Conservation (phyloP, 1,140 invertebrate species). For the Whitmania pigra region DNA sequence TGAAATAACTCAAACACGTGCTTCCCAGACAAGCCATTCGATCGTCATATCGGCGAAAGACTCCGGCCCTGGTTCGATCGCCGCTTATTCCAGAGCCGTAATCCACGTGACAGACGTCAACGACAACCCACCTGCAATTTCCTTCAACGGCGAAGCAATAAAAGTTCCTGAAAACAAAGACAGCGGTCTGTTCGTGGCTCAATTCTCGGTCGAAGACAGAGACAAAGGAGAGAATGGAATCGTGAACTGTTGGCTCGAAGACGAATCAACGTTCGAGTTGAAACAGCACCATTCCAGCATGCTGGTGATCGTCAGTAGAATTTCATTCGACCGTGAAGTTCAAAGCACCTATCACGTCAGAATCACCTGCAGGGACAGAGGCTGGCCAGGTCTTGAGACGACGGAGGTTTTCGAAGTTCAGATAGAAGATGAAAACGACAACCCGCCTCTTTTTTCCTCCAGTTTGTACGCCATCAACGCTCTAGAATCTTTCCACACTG, state of each 20-base stretch:
- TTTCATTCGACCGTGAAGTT: slow-evolving; percentile 25
- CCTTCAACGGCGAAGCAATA: neutral
- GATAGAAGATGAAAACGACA: slow-evolving; percentile 76
- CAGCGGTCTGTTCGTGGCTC: slow-evolving; percentile 64
- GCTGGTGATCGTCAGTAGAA: slow-evolving; percentile 18
- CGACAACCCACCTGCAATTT: slow-evolving; percentile 12
- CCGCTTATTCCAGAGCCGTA: slow-evolving; percentile 2
- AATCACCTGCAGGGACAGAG: slow-evolving; percentile 23
- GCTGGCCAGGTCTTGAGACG: slow-evolving; percentile 43
- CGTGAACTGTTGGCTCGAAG: slow-evolving; percentile 46
- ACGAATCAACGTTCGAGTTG: slow-evolving; percentile 16
- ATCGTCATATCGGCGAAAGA: slow-evolving; percentile 18
- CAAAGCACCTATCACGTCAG: slow-evolving; percentile 5
- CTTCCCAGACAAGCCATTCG: slow-evolving; percentile 7
- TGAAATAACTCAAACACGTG: too few species aligned
- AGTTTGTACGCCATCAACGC: slow-evolving; percentile 61
- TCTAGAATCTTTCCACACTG: slow-evolving; percentile 22
- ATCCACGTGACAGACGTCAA: slow-evolving; percentile 16
- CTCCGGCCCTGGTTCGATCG: slow-evolving; percentile 3
- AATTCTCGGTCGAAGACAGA: slow-evolving; percentile 70
- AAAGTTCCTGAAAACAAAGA: slow-evolving; percentile 66
- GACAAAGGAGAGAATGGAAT: slow-evolving; percentile 86
- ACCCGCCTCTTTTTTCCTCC: slow-evolving; percentile 65
- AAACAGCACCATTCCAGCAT: slow-evolving; percentile 15
- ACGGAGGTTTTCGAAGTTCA: slow-evolving; percentile 57